Evolutionary conservation across 2,113 vertebrate genomes (phyloP), one percentile per base, ranked within the genome.

Genomic region (Aramus guarauna): DNA sequence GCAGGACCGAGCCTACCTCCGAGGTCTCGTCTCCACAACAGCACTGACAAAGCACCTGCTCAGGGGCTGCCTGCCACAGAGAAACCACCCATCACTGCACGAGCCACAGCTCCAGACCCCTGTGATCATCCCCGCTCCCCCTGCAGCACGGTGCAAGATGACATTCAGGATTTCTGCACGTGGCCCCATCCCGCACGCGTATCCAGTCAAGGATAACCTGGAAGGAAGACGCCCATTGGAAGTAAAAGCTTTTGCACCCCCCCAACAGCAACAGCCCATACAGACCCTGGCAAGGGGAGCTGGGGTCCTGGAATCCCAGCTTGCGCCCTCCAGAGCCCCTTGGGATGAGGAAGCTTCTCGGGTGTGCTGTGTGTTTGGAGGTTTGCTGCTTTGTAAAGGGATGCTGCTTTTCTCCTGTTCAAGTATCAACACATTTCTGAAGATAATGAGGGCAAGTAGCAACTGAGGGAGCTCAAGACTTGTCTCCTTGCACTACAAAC

Each of bases 71-170:
- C 37, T 22, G 45, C 60, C 68, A 62, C 18, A 24, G 45, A 72
- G 52, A 52, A 94, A 85, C 10, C n/a, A 34, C 14, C 66, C 72
- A 39, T 3, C 14, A 0, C 34, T 6, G 26, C 32, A 5, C 0
- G 0, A 27, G 30, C 32, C 0, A 1, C 53, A n/a, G 58, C 60
- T 71, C 41, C 13, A 5, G 47, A 30, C 3, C 69, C 23, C 58
- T 12, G 16, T 2, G 74, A 26, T 8, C 66, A 30, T 21, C 53
- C 19, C 71, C 6, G 26, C 79, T 60, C 59, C 52, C 39, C 32
- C 48, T 21, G 11, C 0, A 0, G 26, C 77, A 41, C 1, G 1
- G 9, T 11, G 45, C 2, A 1, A 27, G 26, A 1, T 3, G 68
- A 18, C 64, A 27, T n/a, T 21, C 1, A 1, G 43, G 36, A 41